Evolutionary conservation across 2,797 vertebrate genomes (phyloP).

Genomic region (Harpagifer antarcticus): DNA sequence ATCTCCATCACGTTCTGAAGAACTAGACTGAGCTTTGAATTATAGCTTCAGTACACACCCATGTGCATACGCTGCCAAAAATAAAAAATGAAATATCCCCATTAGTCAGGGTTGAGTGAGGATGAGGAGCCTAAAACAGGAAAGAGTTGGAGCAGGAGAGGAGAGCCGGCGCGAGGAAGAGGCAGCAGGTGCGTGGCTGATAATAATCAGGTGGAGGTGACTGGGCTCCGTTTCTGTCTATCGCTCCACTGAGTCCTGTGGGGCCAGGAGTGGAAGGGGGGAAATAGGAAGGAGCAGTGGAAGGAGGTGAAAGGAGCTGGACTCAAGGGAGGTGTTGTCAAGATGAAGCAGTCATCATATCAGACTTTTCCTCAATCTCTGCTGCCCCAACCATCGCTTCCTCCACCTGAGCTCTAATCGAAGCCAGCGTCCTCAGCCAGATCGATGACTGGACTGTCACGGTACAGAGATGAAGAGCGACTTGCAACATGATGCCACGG

Average conservation of each 20-base stretch:
- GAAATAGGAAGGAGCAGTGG: conserved; percentile 25
- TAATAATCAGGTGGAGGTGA: conserved; percentile 77
- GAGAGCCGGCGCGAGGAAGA: conserved; percentile 26
- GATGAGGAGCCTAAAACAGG: conserved; percentile 47
- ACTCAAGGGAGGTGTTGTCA: conserved; percentile 44
- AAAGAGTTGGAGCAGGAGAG: conserved; percentile 30
- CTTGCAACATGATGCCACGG: conserved; percentile 31
- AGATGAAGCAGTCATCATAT: conserved; percentile 52
- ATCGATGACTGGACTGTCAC: conserved; percentile 46
- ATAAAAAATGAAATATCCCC: conserved; percentile 32
- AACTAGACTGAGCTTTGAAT: conserved; percentile 5
- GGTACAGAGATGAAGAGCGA: conserved; percentile 11
- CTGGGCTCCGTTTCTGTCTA: conserved; percentile 66
- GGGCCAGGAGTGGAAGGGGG: conserved; percentile 30
- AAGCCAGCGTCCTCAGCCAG: conserved; percentile 38
- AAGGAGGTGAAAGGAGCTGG: conserved; percentile 42
- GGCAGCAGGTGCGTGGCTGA: conserved; percentile 79
- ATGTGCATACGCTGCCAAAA: conserved; percentile 7
- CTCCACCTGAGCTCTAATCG: conserved; percentile 69
- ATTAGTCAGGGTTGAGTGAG: conserved; percentile 62
- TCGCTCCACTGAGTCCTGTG: conserved; percentile 59
- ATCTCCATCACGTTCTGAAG: neutral
- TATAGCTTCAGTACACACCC: neutral
- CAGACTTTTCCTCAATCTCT: conserved; percentile 39
- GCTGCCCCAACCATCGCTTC: conserved; percentile 40